Conservation (phyloP, 92 coral and sea anemone genomes). For the Montipora capitata region DNA sequence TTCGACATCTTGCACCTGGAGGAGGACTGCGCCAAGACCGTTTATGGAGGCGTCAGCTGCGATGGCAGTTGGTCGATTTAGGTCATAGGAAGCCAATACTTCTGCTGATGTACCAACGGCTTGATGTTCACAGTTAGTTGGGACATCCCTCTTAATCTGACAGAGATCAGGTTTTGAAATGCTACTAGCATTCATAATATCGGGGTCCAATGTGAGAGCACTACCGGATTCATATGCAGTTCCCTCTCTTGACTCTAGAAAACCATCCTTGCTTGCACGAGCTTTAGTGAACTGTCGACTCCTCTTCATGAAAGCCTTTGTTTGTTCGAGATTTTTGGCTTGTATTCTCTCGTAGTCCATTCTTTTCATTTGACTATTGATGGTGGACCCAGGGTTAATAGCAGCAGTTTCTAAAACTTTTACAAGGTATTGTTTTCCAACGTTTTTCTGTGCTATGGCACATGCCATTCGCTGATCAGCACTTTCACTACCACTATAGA, state of each 20-base stretch:
- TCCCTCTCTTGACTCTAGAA: background rate
- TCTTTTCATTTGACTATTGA: background rate
- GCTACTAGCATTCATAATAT: background rate
- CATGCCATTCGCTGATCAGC: slow-evolving; percentile 19
- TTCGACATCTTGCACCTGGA: no score
- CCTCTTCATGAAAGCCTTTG: slow-evolving; percentile 4
- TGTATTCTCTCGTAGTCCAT: background rate
- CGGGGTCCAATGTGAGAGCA: slow-evolving; percentile 13
- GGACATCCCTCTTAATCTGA: slow-evolving; percentile 14
- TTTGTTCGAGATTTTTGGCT: background rate
- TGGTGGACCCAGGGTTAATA: slow-evolving; percentile 3
- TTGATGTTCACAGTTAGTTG: no score
- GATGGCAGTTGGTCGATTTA: no score
- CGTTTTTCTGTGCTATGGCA: slow-evolving; percentile 24
- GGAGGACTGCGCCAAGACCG: no score
- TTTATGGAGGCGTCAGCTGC: no score
- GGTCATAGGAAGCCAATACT: no score
- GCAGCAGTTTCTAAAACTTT: background rate
- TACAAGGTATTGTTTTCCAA: slow-evolving; percentile 21
- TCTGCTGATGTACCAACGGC: no score
- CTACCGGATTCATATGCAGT: background rate
- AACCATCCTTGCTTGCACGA: background rate
- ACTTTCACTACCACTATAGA: slow-evolving; percentile 32
- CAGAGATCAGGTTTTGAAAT: slow-evolving; percentile 6
- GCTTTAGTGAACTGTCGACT: background rate